Evolutionary conservation across 2,888 invertebrate species (phyloP), one percentile per base, ranked within the genome.

Genomic region (Drosophila niveifrons): DNA sequence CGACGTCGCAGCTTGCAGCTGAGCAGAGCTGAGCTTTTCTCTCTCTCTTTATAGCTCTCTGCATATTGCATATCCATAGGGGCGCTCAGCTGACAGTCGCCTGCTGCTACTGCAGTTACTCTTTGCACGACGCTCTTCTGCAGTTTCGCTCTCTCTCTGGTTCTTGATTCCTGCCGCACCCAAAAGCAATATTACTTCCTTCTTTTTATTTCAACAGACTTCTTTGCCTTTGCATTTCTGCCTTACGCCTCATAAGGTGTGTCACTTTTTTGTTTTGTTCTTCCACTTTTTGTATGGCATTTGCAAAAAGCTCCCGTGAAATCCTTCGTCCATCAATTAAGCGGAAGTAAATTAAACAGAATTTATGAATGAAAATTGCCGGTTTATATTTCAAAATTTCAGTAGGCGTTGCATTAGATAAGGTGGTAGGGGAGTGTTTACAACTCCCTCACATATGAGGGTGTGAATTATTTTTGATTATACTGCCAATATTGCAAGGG

Each of bases 261-360:
- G 90, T 86, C 90, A 86, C 89, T 89, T 88, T 86, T 86, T 88
- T 88, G 89, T 88, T 86, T 89, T 88, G 88, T 88, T 90, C 83
- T 69, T 75, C 72, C 67, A 52, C 57, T 85, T 84, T 76, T 63
- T 63, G 61, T 56, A 55, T 31, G 31, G 8, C 31, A 8, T 31
- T 47, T 41, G 39, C 8, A 17, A 9, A 29, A 29, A 41, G 51
- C 55, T 56, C 31, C 59, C 4, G 41, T 23, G 52, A 48, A 66
- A 56, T 56, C 50, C 56, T 68, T 51, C 56, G 58, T 13, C 29
- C 13, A 59, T 68, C 71, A 82, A 72, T 77, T 79, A 70, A 52
- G 50, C 65, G 71, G 71, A 82, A 78, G 65, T 64, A 79, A 78
- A 79, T 84, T 78, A 55, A 51, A 68, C 23, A 66, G 69, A 69